Evolutionary conservation across 2,797 vertebrate species (phyloP).

Genomic region (Apodemus agrarius): DNA sequence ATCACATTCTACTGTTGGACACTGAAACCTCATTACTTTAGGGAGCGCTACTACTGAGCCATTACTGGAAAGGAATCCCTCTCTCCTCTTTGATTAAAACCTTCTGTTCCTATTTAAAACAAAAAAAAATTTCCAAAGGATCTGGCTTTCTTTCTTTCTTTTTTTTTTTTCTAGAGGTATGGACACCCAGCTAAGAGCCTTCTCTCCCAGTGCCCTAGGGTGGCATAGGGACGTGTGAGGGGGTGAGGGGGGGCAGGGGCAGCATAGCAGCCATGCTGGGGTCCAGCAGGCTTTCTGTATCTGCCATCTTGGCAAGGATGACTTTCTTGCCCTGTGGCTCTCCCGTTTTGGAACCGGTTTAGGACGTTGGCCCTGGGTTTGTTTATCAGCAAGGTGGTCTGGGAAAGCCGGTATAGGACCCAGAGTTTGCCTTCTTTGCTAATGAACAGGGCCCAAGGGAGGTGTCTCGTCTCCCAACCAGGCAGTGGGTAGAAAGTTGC

Average conservation of each 20-base stretch:
- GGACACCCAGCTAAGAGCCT: not conserved
- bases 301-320: not conserved
- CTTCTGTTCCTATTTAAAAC: slow-evolving; percentile 66
- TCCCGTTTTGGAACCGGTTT: not conserved
- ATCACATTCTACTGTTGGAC: slow-evolving; percentile 79
- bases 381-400: not conserved
- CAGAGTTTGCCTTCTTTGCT: not conserved
- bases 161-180: slow-evolving; percentile 14
- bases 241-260: fast-evolving
- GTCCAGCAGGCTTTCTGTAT: not conserved
- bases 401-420: not conserved
- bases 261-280: not conserved
- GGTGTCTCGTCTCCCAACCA: not conserved
- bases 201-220: not conserved
- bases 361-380: not conserved
- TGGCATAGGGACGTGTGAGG: not conserved
- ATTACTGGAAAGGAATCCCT: slow-evolving; percentile 77
- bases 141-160: not conserved
- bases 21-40: slow-evolving; percentile 78
- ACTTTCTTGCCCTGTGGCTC: not conserved
- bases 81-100: slow-evolving; percentile 79
- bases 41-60: slow-evolving; percentile 71
- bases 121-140: slow-evolving; percentile 59
- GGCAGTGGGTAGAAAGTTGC: not conserved
- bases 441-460: not conserved